Evolutionary conservation across 1,140 invertebrate species (phyloP), one percentile per base, ranked within the genome.

Genomic region (Semibalanus balanoides): DNA sequence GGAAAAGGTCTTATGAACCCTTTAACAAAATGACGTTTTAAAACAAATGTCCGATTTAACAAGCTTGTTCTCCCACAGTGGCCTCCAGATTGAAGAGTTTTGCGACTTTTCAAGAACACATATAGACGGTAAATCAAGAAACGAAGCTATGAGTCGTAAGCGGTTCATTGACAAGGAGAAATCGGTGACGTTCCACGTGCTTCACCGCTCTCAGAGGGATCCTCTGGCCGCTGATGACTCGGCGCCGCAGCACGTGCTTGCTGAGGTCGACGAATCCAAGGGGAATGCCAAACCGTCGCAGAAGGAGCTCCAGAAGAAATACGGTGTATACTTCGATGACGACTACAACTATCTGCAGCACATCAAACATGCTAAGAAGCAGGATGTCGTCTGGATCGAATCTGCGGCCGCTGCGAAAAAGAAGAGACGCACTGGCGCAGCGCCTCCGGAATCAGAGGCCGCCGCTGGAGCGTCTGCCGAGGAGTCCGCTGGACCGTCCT

Each of bases 341-440:
- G 93, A 97, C 79, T 98, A 97, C 82, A 89, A 98, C 82, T 99
- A 98, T 82, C 84, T 98, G 78, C 92, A 98, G 83, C 95, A 98
- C 87, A 86, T 99, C 73, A 90, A 89, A 81, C 90, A 93, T 80
- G 81, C 82, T 5, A 81, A 85, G 84, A 74, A 87, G 84, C 79
- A 83, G 28, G 79, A 75, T 28, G 40, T 74, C 22, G 74, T 69
- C 27, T 77, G 73, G 76, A 69, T 73, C 30, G 31, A 28, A 27
- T 29, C 73, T 22, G 78, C 22, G 51, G 9, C 51, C 51, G 51
- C 51, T 25, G 51, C 51, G 35, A 40, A 64, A 64, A 64, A 25
- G 51, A 25, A 25, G 14, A 64, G 22, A 19, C 51, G 22, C 51
- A 1, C 51, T 25, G 14, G 1, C 11, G 9, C 51, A 25, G 1